phyloP scores from a whole-genome alignment of 2,888 invertebrate genomes.

The Lamellibrachia columna region DNA sequence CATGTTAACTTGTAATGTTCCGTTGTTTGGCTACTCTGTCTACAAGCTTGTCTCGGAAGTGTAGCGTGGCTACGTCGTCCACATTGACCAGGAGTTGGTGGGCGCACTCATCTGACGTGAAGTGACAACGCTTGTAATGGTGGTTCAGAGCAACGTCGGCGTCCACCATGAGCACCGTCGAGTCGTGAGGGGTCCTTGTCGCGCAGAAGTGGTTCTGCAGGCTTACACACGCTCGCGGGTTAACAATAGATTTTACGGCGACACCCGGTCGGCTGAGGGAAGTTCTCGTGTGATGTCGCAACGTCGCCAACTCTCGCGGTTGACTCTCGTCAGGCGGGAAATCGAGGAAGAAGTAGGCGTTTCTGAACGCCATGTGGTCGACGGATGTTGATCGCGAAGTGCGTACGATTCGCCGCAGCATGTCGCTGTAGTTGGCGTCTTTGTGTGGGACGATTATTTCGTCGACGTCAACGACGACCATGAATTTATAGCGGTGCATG shows the following conservation, averaged over 20 bases:
- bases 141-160: conserved; percentile 31
- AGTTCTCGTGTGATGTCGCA: conserved; percentile 22
- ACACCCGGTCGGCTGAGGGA: conserved; percentile 30
- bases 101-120: conserved; percentile 25
- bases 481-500: conserved; percentile 36
- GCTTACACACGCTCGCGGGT: conserved; percentile 32
- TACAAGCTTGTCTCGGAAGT: not conserved
- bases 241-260: conserved; percentile 36
- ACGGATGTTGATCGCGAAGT: not conserved
- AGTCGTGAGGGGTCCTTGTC: not conserved
- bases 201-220: conserved; percentile 36
- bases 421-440: conserved; percentile 22
- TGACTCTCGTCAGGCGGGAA: conserved; percentile 20
- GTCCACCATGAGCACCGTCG: conserved; percentile 22
- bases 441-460: conserved; percentile 39
- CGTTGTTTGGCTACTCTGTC: not conserved
- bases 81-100: not conserved
- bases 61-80: not conserved
- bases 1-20: not conserved
- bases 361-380: conserved; percentile 30
- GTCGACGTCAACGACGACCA: conserved; percentile 37
- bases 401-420: conserved; percentile 18
- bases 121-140: conserved; percentile 39
- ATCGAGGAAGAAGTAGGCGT: conserved; percentile 36
- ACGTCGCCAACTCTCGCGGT: conserved; percentile 21